phyloP scores from a whole-genome alignment of 2,797 vertebrate species.

The Cryptoblepharus egeriae region DNA sequence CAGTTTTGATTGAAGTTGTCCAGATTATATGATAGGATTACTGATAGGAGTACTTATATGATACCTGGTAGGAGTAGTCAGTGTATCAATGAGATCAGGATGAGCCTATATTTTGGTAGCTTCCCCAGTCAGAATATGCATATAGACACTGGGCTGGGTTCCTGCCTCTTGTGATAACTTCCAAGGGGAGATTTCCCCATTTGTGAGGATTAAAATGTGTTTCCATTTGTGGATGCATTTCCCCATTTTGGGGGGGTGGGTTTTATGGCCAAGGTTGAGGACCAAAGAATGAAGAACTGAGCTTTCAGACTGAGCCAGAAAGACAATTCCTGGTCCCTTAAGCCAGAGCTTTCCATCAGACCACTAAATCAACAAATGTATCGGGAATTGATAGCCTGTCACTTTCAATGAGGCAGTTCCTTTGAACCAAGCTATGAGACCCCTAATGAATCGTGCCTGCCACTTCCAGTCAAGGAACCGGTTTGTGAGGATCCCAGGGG shows the following conservation, averaged over 20 bases:
- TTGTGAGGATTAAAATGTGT: too few relatives aligned
- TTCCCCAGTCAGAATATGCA: not conserved
- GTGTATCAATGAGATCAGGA: not conserved
- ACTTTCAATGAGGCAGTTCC: not conserved
- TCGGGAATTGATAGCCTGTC: not conserved
- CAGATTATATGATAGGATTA: too few relatives aligned
- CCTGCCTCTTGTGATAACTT: not conserved
- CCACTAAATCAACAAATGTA: not conserved
- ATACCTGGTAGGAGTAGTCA: not conserved
- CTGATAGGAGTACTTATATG: not conserved
- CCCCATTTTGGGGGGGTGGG: too few relatives aligned
- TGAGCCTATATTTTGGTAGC: not conserved
- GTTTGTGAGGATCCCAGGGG: slow-evolving; percentile 4
- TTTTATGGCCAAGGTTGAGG: not conserved
- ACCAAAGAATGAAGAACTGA: not conserved
- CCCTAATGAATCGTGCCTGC: not conserved
- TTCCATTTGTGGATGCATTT: too few relatives aligned
- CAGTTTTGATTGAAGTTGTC: not conserved
- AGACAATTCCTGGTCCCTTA: not conserved
- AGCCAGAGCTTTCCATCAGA: not conserved
- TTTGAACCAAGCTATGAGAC: not conserved
- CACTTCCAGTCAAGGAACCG: not conserved
- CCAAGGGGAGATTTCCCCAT: too few relatives aligned
- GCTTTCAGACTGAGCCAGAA: not conserved
- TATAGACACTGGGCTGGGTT: not conserved